Conservation (phyloP, 1,140 invertebrate genomes). For the Aphelinus certus region DNA sequence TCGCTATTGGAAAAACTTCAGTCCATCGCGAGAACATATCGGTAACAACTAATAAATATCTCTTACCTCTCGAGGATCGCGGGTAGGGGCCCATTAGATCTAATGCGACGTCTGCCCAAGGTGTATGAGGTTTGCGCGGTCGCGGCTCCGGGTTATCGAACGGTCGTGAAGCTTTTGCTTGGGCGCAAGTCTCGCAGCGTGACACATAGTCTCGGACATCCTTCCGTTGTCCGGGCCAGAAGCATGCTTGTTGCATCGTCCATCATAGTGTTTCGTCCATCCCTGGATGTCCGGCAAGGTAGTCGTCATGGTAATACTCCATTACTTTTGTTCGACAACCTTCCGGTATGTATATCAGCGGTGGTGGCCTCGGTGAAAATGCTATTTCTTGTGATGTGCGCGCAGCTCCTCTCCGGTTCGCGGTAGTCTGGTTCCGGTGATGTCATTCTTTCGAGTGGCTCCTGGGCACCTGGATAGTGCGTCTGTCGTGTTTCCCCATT, state of each 20-base stretch:
- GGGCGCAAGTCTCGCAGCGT: not conserved
- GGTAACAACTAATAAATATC: conserved; percentile 22
- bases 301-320: conserved; percentile 36
- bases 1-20: conserved; percentile 22
- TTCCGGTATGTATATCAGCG: not conserved
- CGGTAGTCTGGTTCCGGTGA: not conserved
- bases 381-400: not conserved
- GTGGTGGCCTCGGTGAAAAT: too few species aligned
- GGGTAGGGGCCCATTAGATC: conserved; percentile 38
- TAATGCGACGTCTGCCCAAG: not conserved
- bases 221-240: conserved; percentile 18
- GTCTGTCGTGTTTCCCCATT: too few species aligned
- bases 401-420: not conserved
- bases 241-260: conserved; percentile 33
- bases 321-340: conserved; percentile 19
- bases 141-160: not conserved
- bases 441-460: not conserved
- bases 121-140: not conserved
- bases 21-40: conserved; percentile 38
- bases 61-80: not conserved
- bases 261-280: conserved; percentile 39
- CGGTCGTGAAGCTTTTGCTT: not conserved
- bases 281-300: conserved; percentile 43
- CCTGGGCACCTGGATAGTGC: too few species aligned
- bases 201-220: conserved; percentile 24